These are phyloP conservation scores for Malurus leucopterus DNA, from an alignment of 2,797 vertebrate species.

Conservation along the genomic window DNA sequence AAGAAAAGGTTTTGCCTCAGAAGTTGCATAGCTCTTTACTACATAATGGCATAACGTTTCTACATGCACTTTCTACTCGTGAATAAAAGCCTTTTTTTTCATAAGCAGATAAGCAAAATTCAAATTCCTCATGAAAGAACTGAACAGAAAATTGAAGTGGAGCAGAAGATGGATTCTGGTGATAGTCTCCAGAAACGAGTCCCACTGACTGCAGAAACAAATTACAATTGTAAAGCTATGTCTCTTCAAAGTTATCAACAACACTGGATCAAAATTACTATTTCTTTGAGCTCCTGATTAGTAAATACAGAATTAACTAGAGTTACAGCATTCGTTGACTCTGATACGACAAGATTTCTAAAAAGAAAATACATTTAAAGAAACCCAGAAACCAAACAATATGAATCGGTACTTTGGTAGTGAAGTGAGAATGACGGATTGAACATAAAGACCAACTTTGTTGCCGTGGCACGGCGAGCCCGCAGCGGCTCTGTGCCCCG, in stretches of 20 bases:
- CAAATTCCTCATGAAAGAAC: background rate
- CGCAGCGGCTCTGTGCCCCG: background rate
- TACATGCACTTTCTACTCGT: background rate
- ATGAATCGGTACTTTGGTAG: fast-evolving
- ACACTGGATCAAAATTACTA: background rate
- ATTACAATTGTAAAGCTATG: background rate
- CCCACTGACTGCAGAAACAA: background rate
- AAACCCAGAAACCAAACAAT: too few relatives aligned
- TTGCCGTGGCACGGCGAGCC: background rate
- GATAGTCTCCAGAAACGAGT: background rate
- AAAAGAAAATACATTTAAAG: background rate
- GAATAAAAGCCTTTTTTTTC: background rate
- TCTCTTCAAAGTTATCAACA: background rate
- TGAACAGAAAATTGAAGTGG: background rate
- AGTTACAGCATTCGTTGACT: background rate
- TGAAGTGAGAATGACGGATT: fast-evolving
- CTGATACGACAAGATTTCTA: background rate
- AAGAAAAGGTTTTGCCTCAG: background rate
- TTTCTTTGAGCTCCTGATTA: background rate
- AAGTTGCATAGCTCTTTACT: background rate
- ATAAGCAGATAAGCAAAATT: background rate
- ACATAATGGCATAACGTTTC: fast-evolving
- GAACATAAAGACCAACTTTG: fast-evolving
- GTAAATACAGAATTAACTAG: background rate
- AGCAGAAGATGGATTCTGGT: background rate